phyloP scores from a whole-genome alignment of 2,797 vertebrate genomes.

The Podarcis siculus region DNA sequence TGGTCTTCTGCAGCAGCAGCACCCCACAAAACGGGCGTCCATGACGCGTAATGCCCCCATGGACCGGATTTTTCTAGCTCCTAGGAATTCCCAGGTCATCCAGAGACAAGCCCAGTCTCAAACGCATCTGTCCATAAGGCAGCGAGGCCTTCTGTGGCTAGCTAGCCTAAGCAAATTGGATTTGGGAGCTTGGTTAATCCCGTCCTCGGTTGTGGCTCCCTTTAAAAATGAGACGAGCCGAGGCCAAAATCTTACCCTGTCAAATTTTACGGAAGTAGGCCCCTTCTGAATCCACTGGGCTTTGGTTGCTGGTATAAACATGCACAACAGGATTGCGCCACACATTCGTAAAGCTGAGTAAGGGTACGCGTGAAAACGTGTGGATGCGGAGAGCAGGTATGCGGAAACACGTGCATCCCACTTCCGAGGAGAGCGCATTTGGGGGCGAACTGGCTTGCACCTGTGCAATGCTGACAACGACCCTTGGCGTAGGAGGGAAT shows the following conservation, averaged over 20 bases:
- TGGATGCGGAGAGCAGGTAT: neutral
- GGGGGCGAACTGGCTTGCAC: too few relatives aligned
- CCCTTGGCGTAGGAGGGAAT: too few relatives aligned
- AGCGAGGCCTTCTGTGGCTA: neutral
- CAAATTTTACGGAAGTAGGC: too few relatives aligned
- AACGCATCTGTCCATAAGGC: neutral
- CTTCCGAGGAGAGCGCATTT: too few relatives aligned
- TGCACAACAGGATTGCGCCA: neutral
- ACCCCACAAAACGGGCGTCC: neutral
- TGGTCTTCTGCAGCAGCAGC: too few relatives aligned
- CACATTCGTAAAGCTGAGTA: too few relatives aligned
- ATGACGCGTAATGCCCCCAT: neutral
- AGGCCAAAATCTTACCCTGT: neutral
- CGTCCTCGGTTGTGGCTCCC: neutral
- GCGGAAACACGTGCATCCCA: neutral
- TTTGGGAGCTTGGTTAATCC: neutral
- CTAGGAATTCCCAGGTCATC: neutral
- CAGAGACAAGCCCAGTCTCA: neutral
- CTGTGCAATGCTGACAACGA: too few relatives aligned
- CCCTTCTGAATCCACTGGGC: too few relatives aligned
- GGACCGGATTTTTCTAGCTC: neutral
- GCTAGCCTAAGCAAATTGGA: too few relatives aligned
- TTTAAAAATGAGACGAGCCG: neutral
- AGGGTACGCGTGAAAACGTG: neutral
- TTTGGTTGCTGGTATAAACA: neutral